Conservation (phyloP, 2,888 invertebrate genomes). For the Calameuta pallipes region DNA sequence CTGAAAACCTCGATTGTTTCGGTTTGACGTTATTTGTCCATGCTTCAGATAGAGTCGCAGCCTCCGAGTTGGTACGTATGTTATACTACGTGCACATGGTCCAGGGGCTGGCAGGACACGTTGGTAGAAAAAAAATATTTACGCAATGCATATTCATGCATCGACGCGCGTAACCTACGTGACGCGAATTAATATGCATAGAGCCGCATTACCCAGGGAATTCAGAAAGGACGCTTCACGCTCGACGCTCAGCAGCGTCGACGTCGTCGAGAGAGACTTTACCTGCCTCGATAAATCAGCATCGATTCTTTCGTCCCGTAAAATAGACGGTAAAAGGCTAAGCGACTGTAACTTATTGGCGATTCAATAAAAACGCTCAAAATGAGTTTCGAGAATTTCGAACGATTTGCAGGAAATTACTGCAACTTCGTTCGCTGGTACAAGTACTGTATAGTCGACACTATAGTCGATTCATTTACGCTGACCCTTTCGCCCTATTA, state of each 20-base stretch:
- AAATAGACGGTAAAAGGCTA: background rate
- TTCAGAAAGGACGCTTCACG: constrained; percentile 30
- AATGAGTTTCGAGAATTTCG: background rate
- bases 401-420: background rate
- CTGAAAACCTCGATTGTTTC: no score
- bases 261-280: constrained; percentile 5
- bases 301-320: background rate
- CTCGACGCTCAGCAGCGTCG: constrained; percentile 21
- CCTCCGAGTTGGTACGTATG: background rate
- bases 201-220: constrained; percentile 45
- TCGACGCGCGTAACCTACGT: constrained; percentile 32
- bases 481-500: background rate
- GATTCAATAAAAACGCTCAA: background rate
- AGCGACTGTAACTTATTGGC: background rate
- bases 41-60: background rate
- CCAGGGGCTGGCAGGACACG: background rate
- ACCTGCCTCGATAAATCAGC: background rate
- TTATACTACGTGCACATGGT: background rate
- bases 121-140: constrained; percentile 38
- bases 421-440: background rate
- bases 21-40: no score
- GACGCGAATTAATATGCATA: constrained; percentile 60
- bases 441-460: no score
- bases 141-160: constrained; percentile 54
- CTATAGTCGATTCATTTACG: background rate